Percentiles rank a stretch among this genome's conserved stretches.
Evolutionary conservation across 2,888 invertebrate genomes (phyloP).

Genomic region (Pachymerium ferrugineum): DNA sequence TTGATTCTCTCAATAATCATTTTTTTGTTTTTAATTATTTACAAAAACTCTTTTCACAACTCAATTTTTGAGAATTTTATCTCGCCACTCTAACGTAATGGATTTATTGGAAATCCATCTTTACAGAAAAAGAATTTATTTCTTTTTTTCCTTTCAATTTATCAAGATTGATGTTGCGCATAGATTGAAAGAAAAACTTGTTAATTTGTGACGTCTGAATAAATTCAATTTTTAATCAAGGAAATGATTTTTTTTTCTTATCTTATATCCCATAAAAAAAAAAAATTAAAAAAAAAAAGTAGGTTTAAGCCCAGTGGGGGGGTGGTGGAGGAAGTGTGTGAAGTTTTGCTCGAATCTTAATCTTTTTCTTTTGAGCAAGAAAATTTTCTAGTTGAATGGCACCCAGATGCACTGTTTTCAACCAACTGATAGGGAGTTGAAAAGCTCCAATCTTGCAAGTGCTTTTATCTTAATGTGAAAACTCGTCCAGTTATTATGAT

Average conservation of each 20-base stretch:
- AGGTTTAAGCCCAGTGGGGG: conserved; percentile 10
- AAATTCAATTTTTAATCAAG: background rate
- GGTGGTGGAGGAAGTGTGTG: background rate
- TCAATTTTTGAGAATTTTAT: conserved; percentile 7
- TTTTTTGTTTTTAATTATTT: no score
- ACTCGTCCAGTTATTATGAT: conserved; percentile 9
- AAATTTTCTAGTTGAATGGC: background rate
- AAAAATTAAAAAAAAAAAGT: background rate
- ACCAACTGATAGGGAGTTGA: conserved; percentile 14
- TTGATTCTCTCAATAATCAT: no score
- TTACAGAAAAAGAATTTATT: background rate
- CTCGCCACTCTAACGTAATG: background rate
- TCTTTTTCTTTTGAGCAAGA: conserved; percentile 15
- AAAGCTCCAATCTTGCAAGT: conserved; percentile 18
- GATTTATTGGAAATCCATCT: conserved; percentile 19
- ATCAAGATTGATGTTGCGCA: background rate
- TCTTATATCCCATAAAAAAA: background rate
- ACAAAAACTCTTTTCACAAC: no score
- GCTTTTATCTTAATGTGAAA: conserved; percentile 19
- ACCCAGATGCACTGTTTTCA: conserved; percentile 18
- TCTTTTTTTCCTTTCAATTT: background rate
- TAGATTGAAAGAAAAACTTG: background rate
- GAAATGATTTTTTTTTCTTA: background rate
- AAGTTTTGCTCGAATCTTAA: conserved; percentile 19
- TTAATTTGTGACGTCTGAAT: background rate